Evolutionary conservation across 92 coral and sea anemone genomes (phyloP).

Genomic region (Epizoanthus illoricatus): DNA sequence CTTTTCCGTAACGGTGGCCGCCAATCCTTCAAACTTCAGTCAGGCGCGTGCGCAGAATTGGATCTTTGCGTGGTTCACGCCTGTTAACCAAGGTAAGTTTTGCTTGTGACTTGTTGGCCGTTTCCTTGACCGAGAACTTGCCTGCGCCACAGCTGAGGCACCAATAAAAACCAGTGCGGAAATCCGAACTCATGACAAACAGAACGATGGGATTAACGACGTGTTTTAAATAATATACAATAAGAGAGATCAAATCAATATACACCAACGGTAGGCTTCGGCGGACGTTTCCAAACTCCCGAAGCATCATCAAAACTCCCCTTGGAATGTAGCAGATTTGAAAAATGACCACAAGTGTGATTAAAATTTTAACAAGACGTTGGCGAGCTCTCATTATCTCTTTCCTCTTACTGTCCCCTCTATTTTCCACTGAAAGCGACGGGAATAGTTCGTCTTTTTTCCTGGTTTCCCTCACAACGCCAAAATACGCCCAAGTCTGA

Average conservation of each 20-base stretch:
- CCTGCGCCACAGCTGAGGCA: slow-evolving; percentile 17
- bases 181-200: slow-evolving; percentile 57
- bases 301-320: slow-evolving; percentile 33
- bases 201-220: slow-evolving; percentile 55
- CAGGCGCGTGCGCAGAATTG: not conserved
- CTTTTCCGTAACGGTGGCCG: not conserved
- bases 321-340: slow-evolving; percentile 49
- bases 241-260: slow-evolving; percentile 32
- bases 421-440: not conserved
- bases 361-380: slow-evolving; percentile 33
- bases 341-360: slow-evolving; percentile 43
- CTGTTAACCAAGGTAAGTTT: not conserved
- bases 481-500: slow-evolving; percentile 54
- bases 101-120: not conserved
- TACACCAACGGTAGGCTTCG: slow-evolving; percentile 18
- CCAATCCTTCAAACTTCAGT: not conserved
- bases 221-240: slow-evolving; percentile 52
- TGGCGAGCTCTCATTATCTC: slow-evolving; percentile 22
- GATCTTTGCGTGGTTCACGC: not conserved
- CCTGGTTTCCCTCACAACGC: slow-evolving; percentile 31
- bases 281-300: slow-evolving; percentile 24
- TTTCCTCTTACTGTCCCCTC: not conserved
- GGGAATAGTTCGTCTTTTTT: slow-evolving; percentile 16
- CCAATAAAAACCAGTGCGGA: slow-evolving; percentile 43
- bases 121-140: not conserved